Base-by-base conservation (phyloP, 2,797 vertebrate species). In the Sebastes trivittatus region DNA sequence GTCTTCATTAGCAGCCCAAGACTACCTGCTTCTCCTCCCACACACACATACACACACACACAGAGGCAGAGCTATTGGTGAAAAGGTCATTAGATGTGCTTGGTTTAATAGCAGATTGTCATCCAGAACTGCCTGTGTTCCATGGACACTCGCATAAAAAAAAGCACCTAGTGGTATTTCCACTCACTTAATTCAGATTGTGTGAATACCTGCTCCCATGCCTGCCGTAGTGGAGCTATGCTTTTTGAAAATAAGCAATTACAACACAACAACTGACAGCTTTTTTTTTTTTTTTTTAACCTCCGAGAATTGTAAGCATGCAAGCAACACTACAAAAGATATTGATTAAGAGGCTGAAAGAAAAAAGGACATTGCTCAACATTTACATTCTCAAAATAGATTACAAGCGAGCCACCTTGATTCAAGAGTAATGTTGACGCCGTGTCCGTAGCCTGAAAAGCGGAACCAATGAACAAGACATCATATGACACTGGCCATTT, bases 1-100 rank as follows among this genome's bases (percentile, higher is more conserved):
- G 91, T 95, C 93, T 94, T 95, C 89, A 95, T 95, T 94, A 94
- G 87, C 86, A 89, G 82, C 90, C 79, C 54, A 34, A 87, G 84
- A 92, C 89, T 90, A 89, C 88, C 92, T 90, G 82, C 87, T 81
- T 88, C 87, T 88, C 80, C 84, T 80, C 89, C 85, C 86, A 90
- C 84, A 66, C 82, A 78, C 74, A 56, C 55, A 29, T 67, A 59
- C 69, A 52, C 66, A 78, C 77, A 72, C 79, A 84, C 58, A 65
- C 58, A 63, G 36, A 59, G n/a, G 32, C 65, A 64, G 75, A 67
- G 72, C 74, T 68, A 67, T 72, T 87, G 87, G 89, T 88, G 91
- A 87, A 92, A 92, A 94, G 93, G 93, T 93, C 88, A 91, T 94
- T 93, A 91, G 84, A 90, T 79, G 84, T 88, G 85, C 83, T 90